A percentile compares a stretch with the other conserved stretches of the same genome.
Evolutionary conservation across 2,888 invertebrate species (phyloP).

Genomic region (Andrena praecox): DNA sequence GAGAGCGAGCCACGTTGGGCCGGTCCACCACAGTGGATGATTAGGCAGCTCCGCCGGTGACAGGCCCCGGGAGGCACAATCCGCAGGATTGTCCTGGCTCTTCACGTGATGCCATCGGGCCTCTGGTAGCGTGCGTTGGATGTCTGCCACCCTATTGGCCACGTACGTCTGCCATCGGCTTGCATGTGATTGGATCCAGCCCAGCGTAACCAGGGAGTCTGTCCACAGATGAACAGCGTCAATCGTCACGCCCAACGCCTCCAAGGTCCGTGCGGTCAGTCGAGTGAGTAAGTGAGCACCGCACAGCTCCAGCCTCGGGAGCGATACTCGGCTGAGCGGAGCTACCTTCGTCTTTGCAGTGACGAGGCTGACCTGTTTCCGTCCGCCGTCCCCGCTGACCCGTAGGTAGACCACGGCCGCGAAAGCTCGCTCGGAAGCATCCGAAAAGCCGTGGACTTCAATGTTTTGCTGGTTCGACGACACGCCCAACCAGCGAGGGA

Average conservation of each 20-base stretch:
- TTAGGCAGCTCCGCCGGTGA: background rate
- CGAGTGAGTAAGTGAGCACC: background rate
- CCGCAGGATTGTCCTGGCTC: background rate
- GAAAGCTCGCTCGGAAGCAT: conserved; percentile 46
- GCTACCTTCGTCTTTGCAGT: conserved; percentile 54
- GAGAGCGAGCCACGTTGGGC: background rate
- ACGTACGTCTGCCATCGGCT: background rate
- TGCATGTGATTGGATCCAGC: background rate
- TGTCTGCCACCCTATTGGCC: background rate
- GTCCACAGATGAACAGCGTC: background rate
- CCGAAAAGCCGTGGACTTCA: conserved; percentile 61
- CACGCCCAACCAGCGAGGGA: conserved; percentile 50
- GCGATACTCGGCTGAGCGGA: conserved; percentile 23
- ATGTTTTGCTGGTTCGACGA: background rate
- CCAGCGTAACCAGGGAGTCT: background rate
- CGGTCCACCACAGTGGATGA: background rate
- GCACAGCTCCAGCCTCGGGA: background rate
- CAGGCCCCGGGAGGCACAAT: background rate
- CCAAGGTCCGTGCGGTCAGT: too few species aligned
- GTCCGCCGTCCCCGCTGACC: background rate
- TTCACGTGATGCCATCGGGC: background rate
- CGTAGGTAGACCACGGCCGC: conserved; percentile 37
- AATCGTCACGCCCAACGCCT: too few species aligned
- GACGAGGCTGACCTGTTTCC: background rate
- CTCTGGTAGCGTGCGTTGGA: background rate